Conservation (phyloP, 2,113 vertebrate species). For the human (Homo sapiens) region DNA sequence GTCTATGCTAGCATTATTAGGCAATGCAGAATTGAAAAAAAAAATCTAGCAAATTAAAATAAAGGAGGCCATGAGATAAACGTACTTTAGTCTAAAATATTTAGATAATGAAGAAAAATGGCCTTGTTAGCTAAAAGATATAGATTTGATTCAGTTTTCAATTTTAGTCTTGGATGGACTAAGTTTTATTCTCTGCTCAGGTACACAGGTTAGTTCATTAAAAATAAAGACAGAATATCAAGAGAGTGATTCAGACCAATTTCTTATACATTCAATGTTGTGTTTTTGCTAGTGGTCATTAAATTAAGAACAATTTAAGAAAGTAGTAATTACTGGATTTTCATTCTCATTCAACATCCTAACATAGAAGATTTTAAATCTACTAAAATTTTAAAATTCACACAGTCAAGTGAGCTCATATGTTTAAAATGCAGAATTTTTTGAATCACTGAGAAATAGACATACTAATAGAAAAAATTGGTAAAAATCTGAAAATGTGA, state of each 20-base stretch:
- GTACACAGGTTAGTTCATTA: background rate
- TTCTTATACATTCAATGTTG: background rate
- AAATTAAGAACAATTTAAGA: background rate
- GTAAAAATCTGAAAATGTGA: background rate
- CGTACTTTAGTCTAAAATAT: background rate
- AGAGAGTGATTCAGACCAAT: background rate
- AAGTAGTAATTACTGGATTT: background rate
- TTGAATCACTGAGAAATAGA: background rate
- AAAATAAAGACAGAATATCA: background rate
- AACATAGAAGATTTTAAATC: background rate
- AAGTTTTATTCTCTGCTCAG: background rate
- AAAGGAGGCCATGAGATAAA: background rate
- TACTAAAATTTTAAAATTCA: background rate
- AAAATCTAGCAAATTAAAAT: background rate
- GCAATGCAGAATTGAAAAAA: background rate
- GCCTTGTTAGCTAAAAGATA: background rate
- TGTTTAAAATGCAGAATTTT: background rate
- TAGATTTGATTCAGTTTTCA: background rate
- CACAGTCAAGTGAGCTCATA: background rate
- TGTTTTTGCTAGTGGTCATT: background rate
- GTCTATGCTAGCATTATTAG: background rate
- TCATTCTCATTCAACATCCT: background rate
- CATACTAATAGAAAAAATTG: background rate
- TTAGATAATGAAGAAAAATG: conserved; percentile 12
- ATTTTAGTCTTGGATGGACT: background rate